Conservation (phyloP, 2,888 invertebrate species). For the Dryococelus australis region DNA sequence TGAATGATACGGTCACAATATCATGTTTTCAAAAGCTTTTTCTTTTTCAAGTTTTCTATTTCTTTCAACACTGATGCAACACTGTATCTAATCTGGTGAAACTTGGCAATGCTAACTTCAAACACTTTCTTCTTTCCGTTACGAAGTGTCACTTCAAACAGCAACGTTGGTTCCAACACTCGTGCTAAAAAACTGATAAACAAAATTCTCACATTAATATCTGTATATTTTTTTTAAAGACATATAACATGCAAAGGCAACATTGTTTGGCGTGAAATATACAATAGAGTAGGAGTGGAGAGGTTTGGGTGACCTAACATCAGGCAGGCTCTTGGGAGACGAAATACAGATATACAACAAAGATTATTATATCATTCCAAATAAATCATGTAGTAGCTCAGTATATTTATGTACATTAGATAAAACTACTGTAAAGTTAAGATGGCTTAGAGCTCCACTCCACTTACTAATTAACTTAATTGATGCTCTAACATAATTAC, state of each 20-base stretch:
- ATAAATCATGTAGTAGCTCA: too few relatives aligned
- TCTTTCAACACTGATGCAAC: constrained; percentile 62
- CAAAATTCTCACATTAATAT: constrained; percentile 16
- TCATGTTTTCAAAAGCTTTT: constrained; percentile 39
- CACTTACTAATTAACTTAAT: too few relatives aligned
- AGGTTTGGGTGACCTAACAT: too few relatives aligned
- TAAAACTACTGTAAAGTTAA: too few relatives aligned
- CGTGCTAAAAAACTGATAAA: constrained; percentile 56
- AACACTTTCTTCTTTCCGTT: constrained; percentile 60
- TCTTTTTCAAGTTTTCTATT: constrained; percentile 60
- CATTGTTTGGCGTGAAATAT: neutral
- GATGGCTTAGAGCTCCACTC: too few relatives aligned
- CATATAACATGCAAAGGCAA: constrained; percentile 28
- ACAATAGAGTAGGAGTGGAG: too few relatives aligned
- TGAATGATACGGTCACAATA: neutral
- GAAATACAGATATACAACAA: too few relatives aligned
- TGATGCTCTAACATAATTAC: too few relatives aligned
- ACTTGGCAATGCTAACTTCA: constrained; percentile 62
- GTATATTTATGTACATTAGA: too few relatives aligned
- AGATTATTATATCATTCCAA: too few relatives aligned
- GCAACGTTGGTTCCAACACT: constrained; percentile 60
- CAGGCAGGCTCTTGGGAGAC: neutral
- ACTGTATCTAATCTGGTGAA: constrained; percentile 62
- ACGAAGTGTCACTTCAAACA: constrained; percentile 61
- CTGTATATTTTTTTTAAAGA: too few relatives aligned